Base-by-base conservation (phyloP, 2,113 vertebrate species). In the Ptychochromis oligacanthus region DNA sequence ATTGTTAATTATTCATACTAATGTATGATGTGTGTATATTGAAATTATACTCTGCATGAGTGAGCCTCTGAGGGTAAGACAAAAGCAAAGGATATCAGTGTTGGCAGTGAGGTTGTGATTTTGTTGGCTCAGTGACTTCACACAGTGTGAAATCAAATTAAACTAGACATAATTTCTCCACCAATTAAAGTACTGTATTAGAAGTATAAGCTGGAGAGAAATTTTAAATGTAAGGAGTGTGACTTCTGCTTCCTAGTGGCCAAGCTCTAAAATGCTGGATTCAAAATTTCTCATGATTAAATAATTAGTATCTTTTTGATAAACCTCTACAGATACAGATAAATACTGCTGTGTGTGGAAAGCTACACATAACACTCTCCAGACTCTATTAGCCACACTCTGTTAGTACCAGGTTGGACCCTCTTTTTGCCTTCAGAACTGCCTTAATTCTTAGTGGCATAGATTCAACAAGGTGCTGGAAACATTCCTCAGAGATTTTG, bases 1-100 rank as follows among this genome's bases (percentile, higher is more conserved):
- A 14, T 54, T 54, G 26, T 72, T 72, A 72, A 72, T 54, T 72
- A 72, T 72, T 72, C 26, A 72, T 72, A 54, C 67, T 54, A 72
- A 72, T 54, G 46, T 54, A 72, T 72, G 46, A 54, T 54, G 67
- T 31, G 26, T 7, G 4, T 54, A 72, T 72, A 72, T 54, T 72
- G 46, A 72, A 72, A 72, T 72, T 72, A 14, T 34, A 72, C 8
- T 31, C 46, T 54, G 7, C 4, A 0, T 12, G 2, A 72, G 26
- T 34, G 67, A 34, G 46, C 67, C 18, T 1, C 52, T 72, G 46
- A 54, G 46, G 67, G 46, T 3, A 72, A 54, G 46, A 54, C 43
- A 54, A 72, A 72, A 12, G 17, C 67, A 54, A n/a, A 72, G 43
- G 26, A 49, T 54, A 72, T 54, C 26, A 72, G 18, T 54, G 43